Percentiles rank a stretch among this genome's conserved stretches.
phyloP scores from a whole-genome alignment of 2,113 vertebrate species.

The Sapajus apella region DNA sequence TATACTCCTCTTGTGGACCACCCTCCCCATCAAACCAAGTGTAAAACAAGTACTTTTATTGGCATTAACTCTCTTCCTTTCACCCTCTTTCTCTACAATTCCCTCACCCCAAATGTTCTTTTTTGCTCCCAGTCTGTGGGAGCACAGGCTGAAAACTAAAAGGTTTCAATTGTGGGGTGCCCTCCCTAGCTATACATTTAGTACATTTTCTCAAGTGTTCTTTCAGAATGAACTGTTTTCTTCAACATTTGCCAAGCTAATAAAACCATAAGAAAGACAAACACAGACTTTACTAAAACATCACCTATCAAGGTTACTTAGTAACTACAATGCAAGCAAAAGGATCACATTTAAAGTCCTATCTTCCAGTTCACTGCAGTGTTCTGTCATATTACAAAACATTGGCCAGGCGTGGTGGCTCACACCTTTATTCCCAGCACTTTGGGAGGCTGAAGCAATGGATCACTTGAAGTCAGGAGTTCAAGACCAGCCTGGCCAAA shows the following conservation, averaged over 20 bases:
- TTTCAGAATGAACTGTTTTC: not conserved
- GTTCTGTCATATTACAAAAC: not conserved
- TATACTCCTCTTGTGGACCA: no score
- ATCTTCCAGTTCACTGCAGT: not conserved
- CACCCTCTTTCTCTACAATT: not conserved
- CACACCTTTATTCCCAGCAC: no score
- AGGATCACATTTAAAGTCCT: not conserved
- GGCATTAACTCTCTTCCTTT: not conserved
- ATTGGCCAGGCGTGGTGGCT: no score
- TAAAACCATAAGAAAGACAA: constrained; percentile 60
- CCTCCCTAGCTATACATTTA: not conserved
- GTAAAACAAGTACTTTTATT: not conserved
- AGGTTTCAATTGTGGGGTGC: not conserved
- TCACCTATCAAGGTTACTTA: constrained; percentile 50
- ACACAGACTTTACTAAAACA: constrained; percentile 25
- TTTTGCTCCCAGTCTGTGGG: not conserved
- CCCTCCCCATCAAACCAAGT: not conserved
- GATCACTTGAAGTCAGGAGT: no score
- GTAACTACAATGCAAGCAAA: constrained; percentile 39
- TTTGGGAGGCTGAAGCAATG: no score
- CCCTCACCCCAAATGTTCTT: not conserved
- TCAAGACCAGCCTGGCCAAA: no score
- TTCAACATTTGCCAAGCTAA: constrained; percentile 43
- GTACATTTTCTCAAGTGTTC: not conserved
- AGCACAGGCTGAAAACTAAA: not conserved